A percentile compares a stretch with the other conserved stretches of the same genome.
These are phyloP conservation scores for Heliconius hermathena DNA, from an alignment of 1,140 invertebrate genomes.

Conservation along the genomic window DNA sequence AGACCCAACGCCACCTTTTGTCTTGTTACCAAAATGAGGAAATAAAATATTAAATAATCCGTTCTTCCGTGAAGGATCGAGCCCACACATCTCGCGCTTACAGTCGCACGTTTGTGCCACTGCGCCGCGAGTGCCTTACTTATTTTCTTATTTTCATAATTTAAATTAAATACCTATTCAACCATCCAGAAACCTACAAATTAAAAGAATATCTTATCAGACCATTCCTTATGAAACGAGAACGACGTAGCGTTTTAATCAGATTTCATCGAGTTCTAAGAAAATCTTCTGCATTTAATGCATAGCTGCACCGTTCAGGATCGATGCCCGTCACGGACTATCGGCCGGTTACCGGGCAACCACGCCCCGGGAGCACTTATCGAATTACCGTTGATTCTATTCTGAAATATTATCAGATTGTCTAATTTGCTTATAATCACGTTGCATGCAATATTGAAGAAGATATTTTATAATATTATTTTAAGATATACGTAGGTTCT, in stretches of 20 bases:
- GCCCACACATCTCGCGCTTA: no score
- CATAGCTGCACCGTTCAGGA: conserved; percentile 13
- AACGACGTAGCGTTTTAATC: neutral
- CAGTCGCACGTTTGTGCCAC: no score
- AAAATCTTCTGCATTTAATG: conserved; percentile 12
- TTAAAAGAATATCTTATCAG: neutral
- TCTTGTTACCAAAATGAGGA: no score
- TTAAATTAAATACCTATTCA: neutral
- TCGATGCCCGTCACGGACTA: conserved; percentile 22
- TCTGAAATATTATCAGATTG: neutral
- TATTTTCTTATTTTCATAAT: neutral
- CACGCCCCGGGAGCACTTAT: conserved; percentile 24
- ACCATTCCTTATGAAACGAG: neutral
- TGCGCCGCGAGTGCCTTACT: no score
- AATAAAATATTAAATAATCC: no score
- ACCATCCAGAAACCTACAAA: neutral
- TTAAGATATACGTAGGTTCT: no score
- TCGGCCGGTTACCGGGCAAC: conserved; percentile 14
- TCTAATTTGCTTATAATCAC: neutral
- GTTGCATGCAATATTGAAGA: neutral
- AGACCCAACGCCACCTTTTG: no score
- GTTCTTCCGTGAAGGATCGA: no score
- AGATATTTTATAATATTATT: no score
- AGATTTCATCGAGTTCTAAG: neutral
- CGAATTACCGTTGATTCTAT: conserved; percentile 24